Conservation (phyloP, 2,797 vertebrate genomes). For the Bradypus variegatus region DNA sequence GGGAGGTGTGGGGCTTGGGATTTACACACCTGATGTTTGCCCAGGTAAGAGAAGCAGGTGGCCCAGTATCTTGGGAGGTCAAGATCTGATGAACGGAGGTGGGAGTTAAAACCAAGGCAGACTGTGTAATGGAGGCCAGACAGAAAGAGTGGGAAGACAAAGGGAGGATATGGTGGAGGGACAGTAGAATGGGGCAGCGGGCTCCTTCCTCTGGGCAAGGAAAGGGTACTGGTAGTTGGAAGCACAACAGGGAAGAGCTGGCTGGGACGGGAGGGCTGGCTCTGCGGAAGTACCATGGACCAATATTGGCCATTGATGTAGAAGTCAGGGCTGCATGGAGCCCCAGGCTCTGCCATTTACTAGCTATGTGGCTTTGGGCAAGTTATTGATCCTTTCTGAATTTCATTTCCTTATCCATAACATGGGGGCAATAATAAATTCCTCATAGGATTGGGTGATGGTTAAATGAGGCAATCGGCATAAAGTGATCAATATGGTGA, state of each 20-base stretch:
- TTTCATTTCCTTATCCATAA: not conserved
- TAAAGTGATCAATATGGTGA: not conserved
- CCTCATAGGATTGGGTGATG: not conserved
- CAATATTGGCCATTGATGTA: not conserved
- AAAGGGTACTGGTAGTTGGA: not conserved
- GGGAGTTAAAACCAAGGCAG: not conserved
- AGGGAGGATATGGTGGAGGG: not conserved
- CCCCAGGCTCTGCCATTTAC: not conserved
- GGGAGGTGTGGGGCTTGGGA: not conserved
- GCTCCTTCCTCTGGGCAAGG: not conserved
- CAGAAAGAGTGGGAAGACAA: not conserved
- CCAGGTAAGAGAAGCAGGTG: not conserved
- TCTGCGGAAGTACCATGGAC: not conserved
- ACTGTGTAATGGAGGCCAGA: not conserved
- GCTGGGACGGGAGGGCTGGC: not conserved
- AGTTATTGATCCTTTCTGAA: not conserved
- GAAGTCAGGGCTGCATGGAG: not conserved
- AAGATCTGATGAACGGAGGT: not conserved
- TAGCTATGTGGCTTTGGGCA: not conserved
- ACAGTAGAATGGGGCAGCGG: not conserved
- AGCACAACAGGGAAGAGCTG: not conserved
- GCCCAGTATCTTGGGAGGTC: not conserved
- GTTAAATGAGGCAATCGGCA: not conserved
- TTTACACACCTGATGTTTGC: not conserved
- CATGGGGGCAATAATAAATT: not conserved